Percentiles rank a stretch among this genome's conserved stretches.
Evolutionary conservation across 2,888 invertebrate species (phyloP).

Genomic region (Spisula subtruncata): DNA sequence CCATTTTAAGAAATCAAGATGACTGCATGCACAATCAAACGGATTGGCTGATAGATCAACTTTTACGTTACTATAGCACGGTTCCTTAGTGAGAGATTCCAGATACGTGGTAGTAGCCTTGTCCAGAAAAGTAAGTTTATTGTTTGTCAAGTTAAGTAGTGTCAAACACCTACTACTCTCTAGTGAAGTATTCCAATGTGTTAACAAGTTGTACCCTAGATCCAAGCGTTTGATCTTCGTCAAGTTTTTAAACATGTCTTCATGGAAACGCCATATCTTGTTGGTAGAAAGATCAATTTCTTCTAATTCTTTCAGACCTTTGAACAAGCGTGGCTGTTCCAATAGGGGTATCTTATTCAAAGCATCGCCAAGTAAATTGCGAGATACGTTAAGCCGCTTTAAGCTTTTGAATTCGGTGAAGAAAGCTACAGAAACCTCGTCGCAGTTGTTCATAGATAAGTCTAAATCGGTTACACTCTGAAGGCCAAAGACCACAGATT

Average conservation of each 20-base stretch:
- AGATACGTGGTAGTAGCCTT: constrained; percentile 31
- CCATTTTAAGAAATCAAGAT: constrained; percentile 60
- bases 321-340: neutral
- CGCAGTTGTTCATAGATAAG: constrained; percentile 62
- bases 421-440: constrained; percentile 38
- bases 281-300: constrained; percentile 49
- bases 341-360: constrained; percentile 5
- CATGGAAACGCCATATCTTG: constrained; percentile 27
- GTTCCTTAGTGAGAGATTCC: neutral
- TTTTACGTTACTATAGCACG: constrained; percentile 41
- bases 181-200: constrained; percentile 29
- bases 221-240: constrained; percentile 42
- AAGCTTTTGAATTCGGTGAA: constrained; percentile 50
- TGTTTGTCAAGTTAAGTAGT: constrained; percentile 25
- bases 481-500: constrained; percentile 56
- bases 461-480: constrained; percentile 52
- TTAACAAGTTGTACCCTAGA: constrained; percentile 39
- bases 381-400: constrained; percentile 51
- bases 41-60: too few species aligned
- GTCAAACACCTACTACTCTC: neutral
- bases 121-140: constrained; percentile 41
- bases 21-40: too few species aligned
- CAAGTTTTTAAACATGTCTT: constrained; percentile 46
- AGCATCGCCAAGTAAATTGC: constrained; percentile 45
- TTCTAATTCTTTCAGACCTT: constrained; percentile 1